Conservation (phyloP, 2,113 vertebrate species). For the Chiloscyllium plagiosum region DNA sequence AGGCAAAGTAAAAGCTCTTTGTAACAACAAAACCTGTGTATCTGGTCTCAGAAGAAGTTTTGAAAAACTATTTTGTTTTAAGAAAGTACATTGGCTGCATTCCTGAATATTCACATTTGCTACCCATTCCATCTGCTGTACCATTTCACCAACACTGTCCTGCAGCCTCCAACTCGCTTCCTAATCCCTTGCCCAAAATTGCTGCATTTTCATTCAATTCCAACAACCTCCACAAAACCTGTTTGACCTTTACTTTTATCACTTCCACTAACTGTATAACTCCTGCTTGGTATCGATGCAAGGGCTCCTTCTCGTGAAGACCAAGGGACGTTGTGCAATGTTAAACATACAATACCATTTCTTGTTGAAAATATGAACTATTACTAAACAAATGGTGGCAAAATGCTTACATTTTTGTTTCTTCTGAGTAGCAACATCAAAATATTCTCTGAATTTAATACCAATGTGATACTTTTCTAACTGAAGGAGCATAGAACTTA, state of each 20-base stretch:
- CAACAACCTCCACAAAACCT: neutral
- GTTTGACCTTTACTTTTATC: neutral
- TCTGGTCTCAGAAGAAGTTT: neutral
- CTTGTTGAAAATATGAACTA: neutral
- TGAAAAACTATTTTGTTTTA: neutral
- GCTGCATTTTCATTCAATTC: neutral
- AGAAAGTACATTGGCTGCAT: neutral
- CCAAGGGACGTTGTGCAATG: neutral
- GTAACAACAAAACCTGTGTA: neutral
- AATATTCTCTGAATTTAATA: neutral
- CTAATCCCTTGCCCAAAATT: neutral
- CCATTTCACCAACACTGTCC: neutral
- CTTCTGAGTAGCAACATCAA: neutral
- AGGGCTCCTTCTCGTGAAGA: neutral
- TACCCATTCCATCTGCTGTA: neutral
- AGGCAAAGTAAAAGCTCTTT: neutral
- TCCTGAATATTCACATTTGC: neutral
- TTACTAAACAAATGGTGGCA: neutral
- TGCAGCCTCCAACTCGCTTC: neutral
- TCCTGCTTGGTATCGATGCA: neutral
- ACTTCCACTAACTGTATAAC: neutral
- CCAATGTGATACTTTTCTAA: neutral
- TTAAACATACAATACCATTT: neutral
- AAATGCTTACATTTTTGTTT: neutral
- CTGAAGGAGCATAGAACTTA: neutral